Evolutionary conservation across 2,888 invertebrate species (phyloP).

Genomic region (Stratiomys singularior): DNA sequence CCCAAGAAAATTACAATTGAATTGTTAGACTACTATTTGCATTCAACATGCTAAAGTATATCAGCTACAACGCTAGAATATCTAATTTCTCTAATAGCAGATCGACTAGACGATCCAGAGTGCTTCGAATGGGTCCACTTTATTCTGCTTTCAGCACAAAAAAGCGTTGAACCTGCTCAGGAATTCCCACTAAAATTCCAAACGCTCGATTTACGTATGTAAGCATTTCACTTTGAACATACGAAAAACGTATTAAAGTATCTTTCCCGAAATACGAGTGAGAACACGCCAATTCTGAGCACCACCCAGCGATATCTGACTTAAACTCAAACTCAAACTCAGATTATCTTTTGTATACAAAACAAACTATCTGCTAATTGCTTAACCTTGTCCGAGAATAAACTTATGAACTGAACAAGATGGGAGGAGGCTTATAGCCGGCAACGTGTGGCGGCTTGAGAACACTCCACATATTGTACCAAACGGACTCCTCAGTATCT

Average conservation of each 20-base stretch:
- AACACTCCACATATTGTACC: neutral
- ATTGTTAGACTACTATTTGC: neutral
- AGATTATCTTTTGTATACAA: constrained; percentile 31
- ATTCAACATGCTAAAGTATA: neutral
- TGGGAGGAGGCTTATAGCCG: neutral
- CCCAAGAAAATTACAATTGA: too few species aligned
- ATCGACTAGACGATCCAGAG: neutral
- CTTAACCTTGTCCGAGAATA: constrained; percentile 38
- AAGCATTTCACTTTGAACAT: neutral
- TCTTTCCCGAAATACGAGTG: neutral
- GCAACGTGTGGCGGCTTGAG: neutral
- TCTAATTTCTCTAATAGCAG: neutral
- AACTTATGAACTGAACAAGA: constrained; percentile 30
- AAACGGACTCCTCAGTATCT: too few species aligned
- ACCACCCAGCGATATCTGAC: neutral
- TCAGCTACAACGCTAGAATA: neutral
- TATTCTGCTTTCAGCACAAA: neutral
- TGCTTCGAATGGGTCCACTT: neutral
- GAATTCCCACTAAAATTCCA: neutral
- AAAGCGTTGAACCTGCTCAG: neutral
- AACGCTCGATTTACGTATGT: neutral
- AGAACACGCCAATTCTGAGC: neutral
- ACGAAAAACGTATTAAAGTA: too few species aligned
- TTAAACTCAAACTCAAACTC: neutral
- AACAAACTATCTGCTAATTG: constrained; percentile 37